These are phyloP conservation scores for Hypotaenidia philippensis DNA, from an alignment of 2,797 vertebrate species.

Conservation along the genomic window DNA sequence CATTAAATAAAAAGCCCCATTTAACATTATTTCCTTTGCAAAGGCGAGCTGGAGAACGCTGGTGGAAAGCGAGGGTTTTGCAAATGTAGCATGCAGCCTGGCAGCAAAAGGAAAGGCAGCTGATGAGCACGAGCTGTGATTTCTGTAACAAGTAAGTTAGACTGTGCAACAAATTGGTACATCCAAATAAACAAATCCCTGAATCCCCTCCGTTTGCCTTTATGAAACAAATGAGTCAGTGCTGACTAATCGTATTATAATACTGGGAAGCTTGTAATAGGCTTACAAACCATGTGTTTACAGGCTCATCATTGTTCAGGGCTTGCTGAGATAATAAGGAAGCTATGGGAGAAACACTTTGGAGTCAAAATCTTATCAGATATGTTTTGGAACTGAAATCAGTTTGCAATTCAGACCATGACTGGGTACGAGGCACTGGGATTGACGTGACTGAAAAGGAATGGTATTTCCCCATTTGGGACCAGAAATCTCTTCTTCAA, in stretches of 20 bases:
- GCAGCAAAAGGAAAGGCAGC: conserved; percentile 60
- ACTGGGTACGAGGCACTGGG: not conserved
- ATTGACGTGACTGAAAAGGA: not conserved
- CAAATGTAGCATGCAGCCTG: conserved; percentile 63
- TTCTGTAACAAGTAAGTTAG: conserved; percentile 59
- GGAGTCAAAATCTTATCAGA: not conserved
- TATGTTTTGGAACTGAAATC: not conserved
- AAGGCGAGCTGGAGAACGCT: conserved; percentile 53
- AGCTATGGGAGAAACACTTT: not conserved
- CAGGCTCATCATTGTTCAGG: conserved; percentile 37
- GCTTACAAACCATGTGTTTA: conserved; percentile 48
- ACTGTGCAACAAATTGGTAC: conserved; percentile 66
- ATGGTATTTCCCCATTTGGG: not conserved
- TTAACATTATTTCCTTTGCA: conserved; percentile 75
- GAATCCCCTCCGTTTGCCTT: conserved; percentile 57
- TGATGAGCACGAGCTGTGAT: conserved; percentile 62
- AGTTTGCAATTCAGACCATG: not conserved
- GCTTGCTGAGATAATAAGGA: conserved; percentile 44
- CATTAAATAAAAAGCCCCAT: conserved; percentile 78
- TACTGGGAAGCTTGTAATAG: conserved; percentile 19
- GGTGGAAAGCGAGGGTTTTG: conserved; percentile 60
- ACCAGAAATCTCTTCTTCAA: not conserved
- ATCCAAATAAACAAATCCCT: conserved; percentile 65
- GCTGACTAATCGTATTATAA: conserved; percentile 69
- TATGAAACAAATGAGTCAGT: conserved; percentile 72